Evolutionary conservation across 2,888 invertebrate species (phyloP), one percentile per base, ranked within the genome.

Genomic region (Acanthococcus lagerstroemiae): DNA sequence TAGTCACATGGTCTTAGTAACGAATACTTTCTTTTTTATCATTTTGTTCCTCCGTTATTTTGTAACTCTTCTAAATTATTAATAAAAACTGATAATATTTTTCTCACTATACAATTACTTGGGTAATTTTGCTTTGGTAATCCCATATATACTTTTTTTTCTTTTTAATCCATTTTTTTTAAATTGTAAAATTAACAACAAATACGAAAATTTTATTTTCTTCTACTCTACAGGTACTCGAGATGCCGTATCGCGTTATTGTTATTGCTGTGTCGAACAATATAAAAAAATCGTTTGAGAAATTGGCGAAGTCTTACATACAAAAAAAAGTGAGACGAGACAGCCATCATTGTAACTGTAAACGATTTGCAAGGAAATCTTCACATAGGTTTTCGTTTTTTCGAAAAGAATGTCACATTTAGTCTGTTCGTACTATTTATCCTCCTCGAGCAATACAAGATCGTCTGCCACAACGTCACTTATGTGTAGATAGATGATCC

Each of bases 401-500:
- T n/a, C n/a, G n/a, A n/a, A n/a, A n/a, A n/a, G n/a, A n/a, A 9
- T 37, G 37, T 9, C n/a, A 37, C 37, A 37, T 37, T n/a, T 37
- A 37, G n/a, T 37, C n/a, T 37, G 37, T 52, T 57, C n/a, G 25
- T 60, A 55, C 74, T 84, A 85, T 81, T 85, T 80, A 76, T 83
- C 84, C 75, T 82, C 83, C 73, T 83, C 83, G 70, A 90, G 82
- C 75, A 88, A 81, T 76, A 92, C 92, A 79, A 93, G 83, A 81
- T 92, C 93, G 78, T 93, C 92, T 78, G 91, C 91, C 74, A 93
- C 90, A 75, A 92, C 92, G 82, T 94, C 93, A 76, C 92, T 92
- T 78, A 94, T 93, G 83, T 94, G 93, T 74, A 94, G 83, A 78
- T 94, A 94, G 76, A 94, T 93, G 79, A 94, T 93, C 94, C 94